Conservation (phyloP, 2,888 invertebrate genomes). For the Tricholauxania praeusta region DNA sequence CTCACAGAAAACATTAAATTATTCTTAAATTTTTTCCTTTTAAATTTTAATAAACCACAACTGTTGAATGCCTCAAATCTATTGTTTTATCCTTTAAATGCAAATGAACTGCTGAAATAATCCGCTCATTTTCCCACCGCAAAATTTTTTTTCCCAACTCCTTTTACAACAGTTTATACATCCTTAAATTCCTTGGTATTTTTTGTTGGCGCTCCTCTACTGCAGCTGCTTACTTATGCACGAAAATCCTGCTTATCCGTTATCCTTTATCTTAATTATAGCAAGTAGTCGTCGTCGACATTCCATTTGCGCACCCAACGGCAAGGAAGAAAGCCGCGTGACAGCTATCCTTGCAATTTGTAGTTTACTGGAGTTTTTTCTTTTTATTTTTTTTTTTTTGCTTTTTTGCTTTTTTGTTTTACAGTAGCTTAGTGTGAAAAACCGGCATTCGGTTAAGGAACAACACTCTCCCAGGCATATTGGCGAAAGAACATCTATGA, state of each 20-base stretch:
- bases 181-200: not conserved
- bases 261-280: slow-evolving; percentile 67
- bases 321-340: not conserved
- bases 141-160: not conserved
- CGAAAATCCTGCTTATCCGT: slow-evolving; percentile 64
- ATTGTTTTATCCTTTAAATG: slow-evolving; percentile 32
- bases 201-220: not conserved
- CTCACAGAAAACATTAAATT: too few species aligned
- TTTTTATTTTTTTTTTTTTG: not conserved
- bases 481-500: slow-evolving; percentile 32
- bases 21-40: not conserved
- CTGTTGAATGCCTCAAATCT: slow-evolving; percentile 28
- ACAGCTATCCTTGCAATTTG: slow-evolving; percentile 29
- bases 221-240: slow-evolving; percentile 32
- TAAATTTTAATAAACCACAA: not conserved
- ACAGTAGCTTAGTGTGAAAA: not conserved
- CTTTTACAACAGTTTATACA: not conserved
- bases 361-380: slow-evolving; percentile 5
- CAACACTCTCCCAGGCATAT: too few species aligned
- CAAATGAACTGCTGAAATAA: slow-evolving; percentile 23
- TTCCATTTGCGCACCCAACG: slow-evolving; percentile 11
- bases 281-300: slow-evolving; percentile 48
- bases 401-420: too few species aligned
- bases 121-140: not conserved
- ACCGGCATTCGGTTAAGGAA: too few species aligned